A percentile compares a stretch with the other conserved stretches of the same genome.
Evolutionary conservation across 2,113 vertebrate genomes (phyloP).

Genomic region (Mellivora capensis): DNA sequence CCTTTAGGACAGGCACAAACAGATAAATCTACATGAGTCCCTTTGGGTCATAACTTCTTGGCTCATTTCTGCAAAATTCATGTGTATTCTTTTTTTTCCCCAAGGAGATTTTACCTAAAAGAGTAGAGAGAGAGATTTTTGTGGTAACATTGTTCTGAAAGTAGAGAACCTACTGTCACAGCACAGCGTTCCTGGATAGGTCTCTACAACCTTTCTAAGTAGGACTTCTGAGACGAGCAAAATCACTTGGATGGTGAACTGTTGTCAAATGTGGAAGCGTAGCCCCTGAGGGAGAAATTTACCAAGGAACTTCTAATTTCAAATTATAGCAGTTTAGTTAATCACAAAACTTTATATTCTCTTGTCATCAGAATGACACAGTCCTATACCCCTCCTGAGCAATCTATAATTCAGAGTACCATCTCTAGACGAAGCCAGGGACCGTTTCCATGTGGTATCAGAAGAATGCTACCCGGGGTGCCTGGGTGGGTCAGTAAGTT

Average conservation of each 20-base stretch:
- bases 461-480: not conserved
- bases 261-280: not conserved
- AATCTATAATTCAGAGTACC: not conserved
- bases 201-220: not conserved
- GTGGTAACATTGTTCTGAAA: not conserved
- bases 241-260: not conserved
- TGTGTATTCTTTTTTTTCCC: not conserved
- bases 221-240: not conserved
- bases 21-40: not conserved
- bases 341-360: not conserved
- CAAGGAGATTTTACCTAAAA: not conserved
- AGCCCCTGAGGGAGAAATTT: not conserved
- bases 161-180: not conserved
- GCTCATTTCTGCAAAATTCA: not conserved
- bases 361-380: not conserved
- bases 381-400: not conserved
- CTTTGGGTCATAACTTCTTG: not conserved
- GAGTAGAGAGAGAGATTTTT: not conserved
- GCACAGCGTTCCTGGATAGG: not conserved
- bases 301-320: not conserved
- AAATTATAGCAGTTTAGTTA: constrained; percentile 12
- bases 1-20: not conserved
- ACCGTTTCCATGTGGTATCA: not conserved
- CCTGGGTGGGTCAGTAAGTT: not conserved
- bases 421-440: not conserved